Evolutionary conservation across 1,140 invertebrate species (phyloP), one percentile per base, ranked within the genome.

Genomic region (Mylabris phalerata): DNA sequence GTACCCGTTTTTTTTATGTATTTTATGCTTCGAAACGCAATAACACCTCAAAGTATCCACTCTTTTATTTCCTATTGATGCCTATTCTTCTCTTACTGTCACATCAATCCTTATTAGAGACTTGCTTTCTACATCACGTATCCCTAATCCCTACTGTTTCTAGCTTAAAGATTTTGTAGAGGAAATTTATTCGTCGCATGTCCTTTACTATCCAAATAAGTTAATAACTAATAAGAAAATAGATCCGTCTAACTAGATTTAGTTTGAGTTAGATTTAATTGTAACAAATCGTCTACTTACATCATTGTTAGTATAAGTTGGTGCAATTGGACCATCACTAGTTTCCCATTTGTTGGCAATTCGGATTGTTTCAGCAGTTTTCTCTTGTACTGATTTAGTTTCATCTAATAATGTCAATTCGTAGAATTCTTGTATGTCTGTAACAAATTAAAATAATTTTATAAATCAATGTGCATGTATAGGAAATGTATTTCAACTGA

Each of bases 381-480:
- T 98, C 80, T 97, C 90, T 74, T 96, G 91, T 58, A 93, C 84
- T 50, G 90, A 89, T 79, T 98, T 97, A 46, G 85, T 90, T 74
- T 98, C 94, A 79, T 98, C 94, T 68, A 98, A 81, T 59, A 98
- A 82, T 47, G 95, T 97, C 63, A 95, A 81, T 80, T 98, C 95
- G 79, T 98, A 98, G 78, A 98, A 98, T 77, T 98, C 95, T 84
- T 98, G 95, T 71, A 98, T 98, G 83, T 98, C 95, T 97, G 85
- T 13, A 88, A 52, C 41, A 42, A 42, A 10, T 3, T 4, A 42
- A 10, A 42, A 42, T 9, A 10, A 42, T 42, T 42, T 42, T 42
- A n/a, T 42, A 42, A n/a, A 32, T 32, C 4, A 1, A 32, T 32
- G 32, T 32, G 32, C 3, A 5, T 5, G 32, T 32, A 32, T 5